Conservation (phyloP, 2,113 vertebrate genomes). For the Asarcornis scutulata region DNA sequence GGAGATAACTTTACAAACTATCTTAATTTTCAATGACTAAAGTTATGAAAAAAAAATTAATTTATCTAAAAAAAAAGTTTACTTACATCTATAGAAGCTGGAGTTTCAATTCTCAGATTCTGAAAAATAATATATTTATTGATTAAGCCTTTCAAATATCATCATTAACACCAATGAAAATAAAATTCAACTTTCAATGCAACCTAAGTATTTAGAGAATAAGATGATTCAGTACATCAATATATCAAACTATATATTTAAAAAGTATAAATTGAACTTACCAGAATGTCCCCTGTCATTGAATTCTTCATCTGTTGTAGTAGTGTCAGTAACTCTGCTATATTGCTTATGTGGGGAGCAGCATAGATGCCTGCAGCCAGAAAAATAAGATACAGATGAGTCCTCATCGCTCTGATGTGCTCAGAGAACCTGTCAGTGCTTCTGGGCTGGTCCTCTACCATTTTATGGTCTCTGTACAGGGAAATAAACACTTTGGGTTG, state of each 20-base stretch:
- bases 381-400: slow-evolving; percentile 33
- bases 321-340: slow-evolving; percentile 53
- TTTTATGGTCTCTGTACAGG: slow-evolving; percentile 69
- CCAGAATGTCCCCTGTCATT: slow-evolving; percentile 2
- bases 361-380: slow-evolving; percentile 18
- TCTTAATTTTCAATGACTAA: neutral
- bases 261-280: slow-evolving; percentile 28
- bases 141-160: neutral
- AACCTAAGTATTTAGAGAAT: neutral
- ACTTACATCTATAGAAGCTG: slow-evolving; percentile 72
- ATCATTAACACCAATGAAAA: neutral
- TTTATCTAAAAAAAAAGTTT: neutral
- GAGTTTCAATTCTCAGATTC: slow-evolving; percentile 72
- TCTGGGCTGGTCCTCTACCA: neutral
- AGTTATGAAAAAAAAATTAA: neutral
- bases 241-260: neutral
- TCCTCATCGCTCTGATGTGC: slow-evolving; percentile 19
- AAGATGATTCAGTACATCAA: neutral
- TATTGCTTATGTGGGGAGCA: neutral
- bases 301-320: neutral
- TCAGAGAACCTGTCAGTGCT: neutral
- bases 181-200: neutral
- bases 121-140: slow-evolving; percentile 39
- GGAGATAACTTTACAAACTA: neutral
- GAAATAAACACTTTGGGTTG: slow-evolving; percentile 63